Evolutionary conservation across 1,140 invertebrate genomes (phyloP), one percentile per base, ranked within the genome.

Genomic region (Notospermus geniculatus): DNA sequence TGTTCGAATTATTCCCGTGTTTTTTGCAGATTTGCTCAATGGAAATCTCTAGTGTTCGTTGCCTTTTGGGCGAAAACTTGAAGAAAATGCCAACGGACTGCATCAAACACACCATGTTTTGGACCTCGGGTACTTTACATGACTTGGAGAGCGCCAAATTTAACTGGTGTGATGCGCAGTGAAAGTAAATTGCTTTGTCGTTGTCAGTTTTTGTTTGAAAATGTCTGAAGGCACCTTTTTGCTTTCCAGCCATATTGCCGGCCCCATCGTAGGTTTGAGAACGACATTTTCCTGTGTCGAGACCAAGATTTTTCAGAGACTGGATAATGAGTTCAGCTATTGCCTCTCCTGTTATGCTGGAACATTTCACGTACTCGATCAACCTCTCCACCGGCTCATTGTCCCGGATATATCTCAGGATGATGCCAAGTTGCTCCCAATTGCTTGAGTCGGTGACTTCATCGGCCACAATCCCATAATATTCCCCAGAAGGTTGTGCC

Each of bases 241-340:
- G 30, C 41, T 53, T 59, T 19, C 61, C 58, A 36, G 67, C 61
- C 60, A 68, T 66, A 36, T 66, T 68, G 17, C 59, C 65, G 13
- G 66, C 61, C 27, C 59, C 63, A 45, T 68, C 66, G 57, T 65
- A 59, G n/a, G 69, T 62, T 45, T 66, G 59, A 13, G 57, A 64
- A 17, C 59, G 39, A 43, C 66, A 68, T 9, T 27, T 23, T n/a
- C 4, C n/a, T 5, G 46, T 5, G 46, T 19, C 46, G 19, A 66
- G 57, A 11, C 54, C 57, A 29, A 41, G 41, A 25, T 46, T 45
- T n/a, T 36, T 62, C 0, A 68, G 23, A 29, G 22, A 64, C n/a
- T 55, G 17, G 22, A 66, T 41, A 23, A 66, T 56, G 4, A 52
- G 50, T 9, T 60, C 46, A 39, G 4, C 46, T 7, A 68, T 60